Percentiles rank a stretch among this genome's conserved stretches.
phyloP scores from a whole-genome alignment of 2,113 vertebrate species.

The Pollachius pollachius region DNA sequence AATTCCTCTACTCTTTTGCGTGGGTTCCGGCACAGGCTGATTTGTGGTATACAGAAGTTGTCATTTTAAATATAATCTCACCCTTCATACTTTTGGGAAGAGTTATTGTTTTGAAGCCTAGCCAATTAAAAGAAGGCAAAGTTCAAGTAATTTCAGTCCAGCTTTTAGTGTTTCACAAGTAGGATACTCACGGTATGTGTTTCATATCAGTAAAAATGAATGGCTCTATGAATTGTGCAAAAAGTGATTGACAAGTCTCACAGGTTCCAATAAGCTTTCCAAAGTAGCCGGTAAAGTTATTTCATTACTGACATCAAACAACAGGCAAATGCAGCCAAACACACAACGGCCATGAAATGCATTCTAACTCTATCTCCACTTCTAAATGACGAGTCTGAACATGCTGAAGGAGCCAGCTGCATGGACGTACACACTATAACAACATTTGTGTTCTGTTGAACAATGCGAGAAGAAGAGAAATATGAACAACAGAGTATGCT shows the following conservation, averaged over 20 bases:
- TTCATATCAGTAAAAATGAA: no score
- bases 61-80: background rate
- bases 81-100: conserved; percentile 13
- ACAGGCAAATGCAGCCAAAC: no score
- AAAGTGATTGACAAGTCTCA: no score
- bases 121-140: no score
- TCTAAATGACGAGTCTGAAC: conserved; percentile 27
- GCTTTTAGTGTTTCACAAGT: no score
- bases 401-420: conserved; percentile 37
- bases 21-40: background rate
- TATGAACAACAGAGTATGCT: conserved; percentile 23
- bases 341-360: no score
- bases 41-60: background rate
- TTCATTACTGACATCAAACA: no score
- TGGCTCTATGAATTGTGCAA: no score
- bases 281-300: no score
- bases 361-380: conserved; percentile 17
- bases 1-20: background rate
- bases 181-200: no score
- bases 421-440: conserved; percentile 23
- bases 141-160: no score
- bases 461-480: conserved; percentile 25
- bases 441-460: conserved; percentile 24
- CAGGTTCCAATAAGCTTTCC: no score
- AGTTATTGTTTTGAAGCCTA: background rate